Base-by-base conservation (phyloP, 1,140 invertebrate species). In the Neomicropteryx cornuta region DNA sequence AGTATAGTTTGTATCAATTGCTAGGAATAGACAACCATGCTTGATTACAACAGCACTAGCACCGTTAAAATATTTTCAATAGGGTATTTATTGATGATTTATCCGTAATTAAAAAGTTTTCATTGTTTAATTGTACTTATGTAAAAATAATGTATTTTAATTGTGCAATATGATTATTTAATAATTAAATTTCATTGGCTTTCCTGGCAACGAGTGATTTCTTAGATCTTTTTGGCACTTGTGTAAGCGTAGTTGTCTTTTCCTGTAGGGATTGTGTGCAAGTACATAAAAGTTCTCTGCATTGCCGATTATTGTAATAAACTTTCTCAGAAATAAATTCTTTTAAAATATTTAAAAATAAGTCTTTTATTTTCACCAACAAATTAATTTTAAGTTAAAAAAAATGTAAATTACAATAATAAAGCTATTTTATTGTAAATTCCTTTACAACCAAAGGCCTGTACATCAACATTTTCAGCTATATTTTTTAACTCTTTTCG, bases 21-120 rank as follows among this genome's bases (percentile, higher is more conserved):
- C n/a, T n/a, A n/a, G n/a, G n/a, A n/a, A n/a, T n/a, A n/a, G n/a
- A n/a, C n/a, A n/a, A n/a, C n/a, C n/a, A n/a, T n/a, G n/a, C n/a
- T n/a, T n/a, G n/a, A n/a, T n/a, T n/a, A n/a, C n/a, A n/a, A n/a
- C n/a, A n/a, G n/a, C n/a, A n/a, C n/a, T n/a, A n/a, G n/a, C n/a
- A n/a, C n/a, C n/a, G n/a, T n/a, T n/a, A n/a, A n/a, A n/a, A n/a
- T n/a, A n/a, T n/a, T n/a, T n/a, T n/a, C n/a, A n/a, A n/a, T n/a
- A n/a, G n/a, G n/a, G n/a, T n/a, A n/a, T n/a, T n/a, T n/a, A 65
- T 65, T 65, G 62, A 63, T 61, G 60, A 61, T 60, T 65, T 59
- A 37, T 41, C 24, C 10, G 8, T 27, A 8, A 8, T 27, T 27
- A 8, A 8, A 27, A 13, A 27, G 8, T 27, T 27, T 27, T 8